These are phyloP conservation scores for Quiscalus mexicanus DNA, from an alignment of 2,113 vertebrate species.

Conservation along the genomic window DNA sequence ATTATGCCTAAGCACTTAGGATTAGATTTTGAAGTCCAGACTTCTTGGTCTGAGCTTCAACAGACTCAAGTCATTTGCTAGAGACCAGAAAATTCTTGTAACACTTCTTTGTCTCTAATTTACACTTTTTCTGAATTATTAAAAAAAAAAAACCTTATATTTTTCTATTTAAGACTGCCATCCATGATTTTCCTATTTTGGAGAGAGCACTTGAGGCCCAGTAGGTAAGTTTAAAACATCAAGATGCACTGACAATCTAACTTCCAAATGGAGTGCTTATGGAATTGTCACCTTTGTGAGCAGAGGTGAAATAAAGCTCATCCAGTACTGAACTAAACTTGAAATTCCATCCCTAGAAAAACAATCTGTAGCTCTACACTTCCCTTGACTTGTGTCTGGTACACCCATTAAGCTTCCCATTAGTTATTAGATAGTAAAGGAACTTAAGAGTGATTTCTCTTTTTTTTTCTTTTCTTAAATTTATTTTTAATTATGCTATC, in stretches of 20 bases:
- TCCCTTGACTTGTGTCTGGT: not conserved
- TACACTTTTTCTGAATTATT: not conserved
- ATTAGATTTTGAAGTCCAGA: not conserved
- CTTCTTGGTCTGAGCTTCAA: not conserved
- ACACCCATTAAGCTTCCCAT: not conserved
- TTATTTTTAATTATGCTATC: not conserved
- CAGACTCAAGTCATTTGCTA: fast-evolving
- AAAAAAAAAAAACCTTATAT: not conserved
- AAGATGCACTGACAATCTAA: not conserved
- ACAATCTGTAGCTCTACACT: not conserved
- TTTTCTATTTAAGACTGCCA: not conserved
- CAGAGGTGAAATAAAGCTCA: not conserved
- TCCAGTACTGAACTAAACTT: not conserved
- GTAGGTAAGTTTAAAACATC: not conserved
- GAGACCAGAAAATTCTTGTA: not conserved
- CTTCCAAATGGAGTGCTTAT: not conserved
- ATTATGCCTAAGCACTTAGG: not conserved
- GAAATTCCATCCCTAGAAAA: not conserved
- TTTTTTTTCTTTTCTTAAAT: fast-evolving
- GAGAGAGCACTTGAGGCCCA: not conserved
- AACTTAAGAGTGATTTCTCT: not conserved
- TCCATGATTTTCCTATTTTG: not conserved
- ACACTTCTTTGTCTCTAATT: not conserved
- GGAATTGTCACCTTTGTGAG: not conserved
- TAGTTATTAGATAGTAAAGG: not conserved